These are phyloP conservation scores for Pachydiplax longipennis DNA, from an alignment of 2,888 invertebrate genomes.

Conservation along the genomic window DNA sequence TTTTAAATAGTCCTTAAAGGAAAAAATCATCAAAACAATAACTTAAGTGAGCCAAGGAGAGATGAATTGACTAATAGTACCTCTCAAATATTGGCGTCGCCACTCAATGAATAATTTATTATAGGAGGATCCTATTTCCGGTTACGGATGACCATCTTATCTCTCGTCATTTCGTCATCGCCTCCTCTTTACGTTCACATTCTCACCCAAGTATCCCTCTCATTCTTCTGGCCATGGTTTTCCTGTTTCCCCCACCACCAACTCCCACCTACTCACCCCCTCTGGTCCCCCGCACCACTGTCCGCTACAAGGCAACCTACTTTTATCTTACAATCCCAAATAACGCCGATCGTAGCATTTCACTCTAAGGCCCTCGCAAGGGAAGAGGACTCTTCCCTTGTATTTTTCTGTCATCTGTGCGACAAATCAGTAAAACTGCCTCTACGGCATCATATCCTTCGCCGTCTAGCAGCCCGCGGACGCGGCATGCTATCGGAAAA, in stretches of 20 bases:
- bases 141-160: not conserved
- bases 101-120: not conserved
- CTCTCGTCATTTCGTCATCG: not conserved
- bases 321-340: not conserved
- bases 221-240: not conserved
- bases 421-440: not conserved
- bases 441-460: not conserved
- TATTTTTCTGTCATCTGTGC: not conserved
- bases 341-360: not conserved
- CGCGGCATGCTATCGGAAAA: not conserved
- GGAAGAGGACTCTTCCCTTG: not conserved
- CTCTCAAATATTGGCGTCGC: not conserved
- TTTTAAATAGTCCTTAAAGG: no score
- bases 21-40: not conserved
- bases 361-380: not conserved
- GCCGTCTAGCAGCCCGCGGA: not conserved
- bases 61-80: not conserved
- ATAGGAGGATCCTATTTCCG: not conserved
- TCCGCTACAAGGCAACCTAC: not conserved
- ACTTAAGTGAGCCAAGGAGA: not conserved
- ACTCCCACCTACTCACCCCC: not conserved
- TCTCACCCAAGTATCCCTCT: not conserved
- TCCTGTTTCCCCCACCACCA: not conserved
- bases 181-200: not conserved
- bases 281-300: not conserved